Evolutionary conservation across 2,797 vertebrate genomes (phyloP), one percentile per base, ranked within the genome.

Genomic region (Tragopan temminckii): DNA sequence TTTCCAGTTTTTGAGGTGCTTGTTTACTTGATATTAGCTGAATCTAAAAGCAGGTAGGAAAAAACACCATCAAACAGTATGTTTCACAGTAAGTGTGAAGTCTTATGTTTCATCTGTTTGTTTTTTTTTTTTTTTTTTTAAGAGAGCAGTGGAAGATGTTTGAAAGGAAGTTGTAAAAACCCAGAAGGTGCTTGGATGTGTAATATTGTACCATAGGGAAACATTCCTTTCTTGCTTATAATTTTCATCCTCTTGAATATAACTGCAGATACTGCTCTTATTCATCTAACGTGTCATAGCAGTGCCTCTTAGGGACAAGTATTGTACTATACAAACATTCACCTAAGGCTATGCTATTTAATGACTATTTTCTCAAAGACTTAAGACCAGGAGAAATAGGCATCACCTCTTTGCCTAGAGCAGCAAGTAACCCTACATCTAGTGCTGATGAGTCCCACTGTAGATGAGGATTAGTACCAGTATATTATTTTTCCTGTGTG

Each of bases 181-280:
- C 19, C 62, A 7, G 46, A 72, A 81, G 74, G 40, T 53, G 48
- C 72, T 79, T 81, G 42, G 40, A 76, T 94, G 58, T 80, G 36
- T 80, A 71, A 89, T 91, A 94, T 6, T 83, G 80, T 88, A 81
- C 96, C 75, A 55, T 4, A 64, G 96, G 92, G 95, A 94, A 63
- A 91, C 87, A 93, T 97, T 93, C 91, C 64, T 81, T 95, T 93
- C 89, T 88, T 75, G 78, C 91, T 88, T 94, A 83, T 15, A 87
- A 87, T 96, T 95, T 94, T 94, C 80, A 90, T 85, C n/a, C 80
- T 68, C 67, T 61, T 58, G 71, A 89, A 88, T 87, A 63, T 29
- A 77, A 75, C 82, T 83, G 63, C 61, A 72, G 79, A 62, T 68
- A 36, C 71, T 79, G 45, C 81, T 94, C 62, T 94, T 93, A 87